phyloP scores from a whole-genome alignment of 2,888 invertebrate species.

The Andricus curvator region DNA sequence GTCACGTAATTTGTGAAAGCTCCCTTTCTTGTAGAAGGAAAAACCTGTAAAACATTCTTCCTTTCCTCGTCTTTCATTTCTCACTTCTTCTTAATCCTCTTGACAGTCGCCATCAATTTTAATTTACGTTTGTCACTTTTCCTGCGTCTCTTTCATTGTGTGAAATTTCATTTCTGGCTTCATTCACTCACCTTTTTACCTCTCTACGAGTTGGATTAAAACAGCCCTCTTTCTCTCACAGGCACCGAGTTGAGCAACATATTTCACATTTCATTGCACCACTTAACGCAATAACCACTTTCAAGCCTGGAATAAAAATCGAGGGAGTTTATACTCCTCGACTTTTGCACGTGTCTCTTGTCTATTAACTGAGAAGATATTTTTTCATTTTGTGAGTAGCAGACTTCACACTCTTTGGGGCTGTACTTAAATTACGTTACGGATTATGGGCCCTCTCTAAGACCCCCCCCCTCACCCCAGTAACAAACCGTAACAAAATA shows the following conservation, averaged over 20 bases:
- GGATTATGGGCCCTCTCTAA: too few species aligned
- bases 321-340: conserved; percentile 43
- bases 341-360: not conserved
- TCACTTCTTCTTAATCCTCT: not conserved
- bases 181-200: conserved; percentile 37
- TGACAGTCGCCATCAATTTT: not conserved
- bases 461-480: too few species aligned
- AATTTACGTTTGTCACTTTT: not conserved
- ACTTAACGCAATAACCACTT: conserved; percentile 70
- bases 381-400: not conserved
- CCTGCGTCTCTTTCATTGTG: not conserved
- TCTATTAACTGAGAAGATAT: not conserved
- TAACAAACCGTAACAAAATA: too few species aligned
- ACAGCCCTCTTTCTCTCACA: conserved; percentile 6
- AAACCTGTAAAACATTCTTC: not conserved
- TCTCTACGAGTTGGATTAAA: not conserved
- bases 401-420: too few species aligned
- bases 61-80: not conserved
- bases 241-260: conserved; percentile 71
- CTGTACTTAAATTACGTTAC: too few species aligned
- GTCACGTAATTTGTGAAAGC: too few species aligned
- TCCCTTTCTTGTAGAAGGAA: too few species aligned
- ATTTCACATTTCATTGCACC: conserved; percentile 76
- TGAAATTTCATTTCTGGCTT: not conserved
- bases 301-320: conserved; percentile 66